A percentile compares a stretch with the other conserved stretches of the same genome.
phyloP scores from a whole-genome alignment of 2,888 invertebrate species.

The Andrena trimmerana region DNA sequence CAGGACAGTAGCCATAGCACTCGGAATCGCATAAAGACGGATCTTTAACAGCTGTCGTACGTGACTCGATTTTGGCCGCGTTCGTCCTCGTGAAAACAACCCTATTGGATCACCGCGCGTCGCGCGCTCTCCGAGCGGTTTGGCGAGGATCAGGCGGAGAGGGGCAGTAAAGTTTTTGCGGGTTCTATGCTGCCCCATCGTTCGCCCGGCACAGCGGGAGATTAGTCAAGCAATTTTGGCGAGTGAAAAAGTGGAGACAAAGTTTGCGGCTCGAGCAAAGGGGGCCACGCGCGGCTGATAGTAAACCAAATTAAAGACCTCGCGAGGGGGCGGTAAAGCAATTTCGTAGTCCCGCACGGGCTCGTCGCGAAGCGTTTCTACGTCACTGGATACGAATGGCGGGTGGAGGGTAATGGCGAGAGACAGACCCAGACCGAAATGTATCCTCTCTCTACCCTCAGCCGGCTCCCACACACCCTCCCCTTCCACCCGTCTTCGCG shows the following conservation, averaged over 20 bases:
- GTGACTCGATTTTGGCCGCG: not conserved
- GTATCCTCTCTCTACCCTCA: conserved; percentile 34
- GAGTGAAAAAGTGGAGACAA: conserved; percentile 62
- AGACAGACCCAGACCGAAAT: conserved; percentile 52
- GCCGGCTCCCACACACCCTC: not conserved
- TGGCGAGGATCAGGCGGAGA: not conserved
- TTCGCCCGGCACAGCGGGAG: conserved; percentile 9
- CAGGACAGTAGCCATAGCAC: too few species aligned
- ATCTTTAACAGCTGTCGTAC: not conserved
- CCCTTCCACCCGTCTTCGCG: conserved; percentile 26
- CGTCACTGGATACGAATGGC: conserved; percentile 66
- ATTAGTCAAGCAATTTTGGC: conserved; percentile 55
- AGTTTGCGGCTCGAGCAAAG: conserved; percentile 56
- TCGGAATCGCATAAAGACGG: too few species aligned
- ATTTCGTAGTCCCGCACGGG: conserved; percentile 67
- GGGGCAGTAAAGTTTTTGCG: conserved; percentile 10
- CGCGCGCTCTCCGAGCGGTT: not conserved
- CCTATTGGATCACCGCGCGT: not conserved
- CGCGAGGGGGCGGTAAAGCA: conserved; percentile 71
- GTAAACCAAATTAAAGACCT: conserved; percentile 74
- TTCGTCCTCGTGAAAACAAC: not conserved
- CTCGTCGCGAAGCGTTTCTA: conserved; percentile 63
- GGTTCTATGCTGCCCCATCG: not conserved
- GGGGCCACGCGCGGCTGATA: conserved; percentile 47
- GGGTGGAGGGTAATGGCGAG: conserved; percentile 64